phyloP scores from a whole-genome alignment of 1,140 invertebrate species.

The Zaprionus inermis region DNA sequence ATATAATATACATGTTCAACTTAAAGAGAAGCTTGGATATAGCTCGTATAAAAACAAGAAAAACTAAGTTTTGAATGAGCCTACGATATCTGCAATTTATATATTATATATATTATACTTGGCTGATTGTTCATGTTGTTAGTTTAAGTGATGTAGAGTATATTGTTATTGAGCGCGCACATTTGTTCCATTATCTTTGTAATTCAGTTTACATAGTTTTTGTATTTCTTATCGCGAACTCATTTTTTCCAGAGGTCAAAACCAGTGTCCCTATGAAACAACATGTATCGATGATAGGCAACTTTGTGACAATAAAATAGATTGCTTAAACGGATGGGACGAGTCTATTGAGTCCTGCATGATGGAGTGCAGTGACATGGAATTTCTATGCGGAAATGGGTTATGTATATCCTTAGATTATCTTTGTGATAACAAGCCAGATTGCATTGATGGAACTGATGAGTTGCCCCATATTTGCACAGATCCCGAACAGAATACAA shows the following conservation, averaged over 20 bases:
- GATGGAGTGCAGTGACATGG: neutral
- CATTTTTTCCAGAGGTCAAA: constrained; percentile 5
- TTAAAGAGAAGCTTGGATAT: too few species aligned
- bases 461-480: neutral
- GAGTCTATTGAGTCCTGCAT: constrained; percentile 36
- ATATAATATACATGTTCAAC: too few species aligned
- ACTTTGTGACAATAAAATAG: constrained; percentile 14
- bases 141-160: too few species aligned
- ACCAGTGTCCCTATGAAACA: neutral
- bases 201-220: too few species aligned
- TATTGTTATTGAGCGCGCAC: too few species aligned
- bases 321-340: constrained; percentile 40
- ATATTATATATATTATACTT: too few species aligned
- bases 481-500: too few species aligned
- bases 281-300: neutral
- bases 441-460: constrained; percentile 47
- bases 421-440: constrained; percentile 23
- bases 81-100: too few species aligned
- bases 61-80: too few species aligned
- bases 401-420: fast-evolving
- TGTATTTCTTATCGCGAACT: neutral
- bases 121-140: too few species aligned
- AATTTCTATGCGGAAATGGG: constrained; percentile 41
- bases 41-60: too few species aligned
- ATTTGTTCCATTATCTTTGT: too few species aligned